Evolutionary conservation across 2,113 vertebrate genomes (phyloP), one percentile per base, ranked within the genome.

Genomic region (Entosphenus tridentatus): DNA sequence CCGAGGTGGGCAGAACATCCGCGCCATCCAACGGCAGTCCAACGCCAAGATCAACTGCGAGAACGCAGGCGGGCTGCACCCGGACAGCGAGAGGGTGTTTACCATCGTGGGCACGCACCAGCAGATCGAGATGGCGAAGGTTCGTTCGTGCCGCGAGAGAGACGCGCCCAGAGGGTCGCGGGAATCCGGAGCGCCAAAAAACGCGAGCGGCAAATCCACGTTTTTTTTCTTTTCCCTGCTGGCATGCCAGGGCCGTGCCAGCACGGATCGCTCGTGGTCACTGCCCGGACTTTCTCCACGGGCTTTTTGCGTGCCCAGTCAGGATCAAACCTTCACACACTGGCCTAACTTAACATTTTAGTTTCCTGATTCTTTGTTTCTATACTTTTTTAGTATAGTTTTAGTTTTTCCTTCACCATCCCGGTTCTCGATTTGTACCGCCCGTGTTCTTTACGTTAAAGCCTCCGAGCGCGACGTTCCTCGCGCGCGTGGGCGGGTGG

Each of bases 1-100:
- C 54, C 81, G 84, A n/a, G 85, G 87, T 0, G 88, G 87, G 0
- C 86, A 88, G 76, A 84, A 79, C 0, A 73, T 95, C n/a, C 83
- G 82, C 55, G 74, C 80, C 56, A 87, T 92, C 70, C 82, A 78
- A 71, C 82, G 80, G 56, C 82, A 76, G 55, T 85, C 86, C 0
- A 88, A 89, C 57, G 89, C 86, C 58, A 81, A 76, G 58, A 80
- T 95, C 21, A 57, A 69, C 1, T 91, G 85, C 10, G 75, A 77
- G 57, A 81, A 76, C 14, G 76, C 84, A 11, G 75, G 71, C 0
- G 74, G 76, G 1, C 71, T 72, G 0, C 68, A 55, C 0, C 54
- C 70, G 3, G 72, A 77, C 0, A 73, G 74, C 1, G 76, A 75
- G 10, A 78, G 83, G 57, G 58, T 69, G 5, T 76, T 93, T 72